Base-by-base conservation (phyloP, 92 coral and sea anemone genomes). In the Scolanthus callimorphus region DNA sequence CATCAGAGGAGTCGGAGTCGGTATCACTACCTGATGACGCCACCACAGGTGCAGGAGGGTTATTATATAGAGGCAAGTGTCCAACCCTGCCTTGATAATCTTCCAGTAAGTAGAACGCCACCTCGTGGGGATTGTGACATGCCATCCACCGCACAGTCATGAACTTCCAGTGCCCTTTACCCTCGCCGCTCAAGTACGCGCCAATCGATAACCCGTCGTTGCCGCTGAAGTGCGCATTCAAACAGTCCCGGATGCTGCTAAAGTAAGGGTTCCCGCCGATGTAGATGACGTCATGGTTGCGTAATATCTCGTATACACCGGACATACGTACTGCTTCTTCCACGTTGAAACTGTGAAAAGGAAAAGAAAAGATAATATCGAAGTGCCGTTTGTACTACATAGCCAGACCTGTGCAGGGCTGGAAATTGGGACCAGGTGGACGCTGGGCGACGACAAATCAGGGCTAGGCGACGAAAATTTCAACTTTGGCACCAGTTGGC, bases 181-280 rank as follows among this genome's bases (percentile, higher is more conserved):
- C 99, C 2, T 84, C 74, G 3, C 96, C 95, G 6, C 84, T 94
- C 27, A 94, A 63, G 51, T 79, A 94, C 58, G 96, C 74, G 0
- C 99, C 99, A 37, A 94, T 83, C 29, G 99, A 86, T 61, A 94
- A 85, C 4, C 99, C 99, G 39, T 94, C 99, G 62, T 94, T 94
- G 0, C 99, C 99, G 60, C 99, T 94, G 55, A 94, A 94, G 67
- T 94, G 99, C 1, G 99, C 99, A 55, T 94, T 94, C 58, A 94
- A 54, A 41, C 99, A 94, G 69, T 94, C 99, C 71, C 99, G 80
- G 74, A 94, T 86, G 77, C 88, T 94, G 57, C 99, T 94, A 54
- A 90, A 89, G 51, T 89, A 90, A 19, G 99, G 99, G 58, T 94
- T 94, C 41, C 99, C 99, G 26, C 99, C 99, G 13, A 94, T 88